Base-by-base conservation (phyloP, 92 coral and sea anemone genomes). In the Hydrozoanthus gracilis region DNA sequence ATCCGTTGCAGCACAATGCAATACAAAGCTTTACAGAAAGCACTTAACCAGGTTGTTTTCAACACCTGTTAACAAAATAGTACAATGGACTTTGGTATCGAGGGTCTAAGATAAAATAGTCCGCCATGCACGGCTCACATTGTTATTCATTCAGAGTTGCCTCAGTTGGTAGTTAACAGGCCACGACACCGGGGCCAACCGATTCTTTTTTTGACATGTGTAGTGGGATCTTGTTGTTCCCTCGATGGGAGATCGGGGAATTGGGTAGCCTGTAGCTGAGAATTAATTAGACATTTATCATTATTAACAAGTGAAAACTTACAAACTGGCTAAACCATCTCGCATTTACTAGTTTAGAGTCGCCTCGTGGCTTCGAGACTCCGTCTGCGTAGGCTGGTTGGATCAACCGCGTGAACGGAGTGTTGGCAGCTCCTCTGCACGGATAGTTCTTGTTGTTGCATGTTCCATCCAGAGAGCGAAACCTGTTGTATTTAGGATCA, bases 351-450 rank as follows among this genome's bases (percentile, higher is more conserved):
- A 27, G 39, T 27, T 27, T 27, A 27, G 39, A 27, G 39, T 27
- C 39, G 39, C 39, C 39, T 54, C 60, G 60, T 54, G 60, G 60
- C 60, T 54, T 54, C 2, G 60, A 54, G 60, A 54, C 60, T 54
- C 60, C 60, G 60, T 54, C 60, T 54, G 60, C 60, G 60, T 54
- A 54, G 60, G 60, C 60, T 54, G 60, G 60, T 54, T 54, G 60
- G 60, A 54, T 0, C 2, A 54, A 54, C 0, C 60, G 60, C 60
- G 60, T 0, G 2, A 54, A 54, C 60, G 60, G 60, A 54, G 60
- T 54, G 60, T 54, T 54, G 60, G 60, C 60, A 54, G 60, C 60
- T 54, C 60, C 60, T 54, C 60, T 54, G 60, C 60, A 54, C 60
- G 60, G 60, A 54, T 54, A 54, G 60, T 54, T 0, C 60, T 54